Conservation (phyloP, 2,888 invertebrate genomes). For the Malthinus seriepunctatus region DNA sequence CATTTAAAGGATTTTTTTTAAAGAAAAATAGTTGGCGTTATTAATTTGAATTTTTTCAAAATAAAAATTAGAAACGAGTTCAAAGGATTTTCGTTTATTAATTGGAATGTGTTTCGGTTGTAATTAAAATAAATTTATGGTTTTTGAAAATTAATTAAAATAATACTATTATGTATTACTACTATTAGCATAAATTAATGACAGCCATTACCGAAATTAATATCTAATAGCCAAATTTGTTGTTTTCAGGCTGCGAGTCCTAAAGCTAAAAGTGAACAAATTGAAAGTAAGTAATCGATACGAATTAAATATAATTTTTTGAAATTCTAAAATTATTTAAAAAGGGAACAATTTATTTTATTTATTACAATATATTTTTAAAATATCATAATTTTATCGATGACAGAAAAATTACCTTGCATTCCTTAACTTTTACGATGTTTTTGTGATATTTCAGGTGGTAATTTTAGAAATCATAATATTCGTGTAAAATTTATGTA, state of each 20-base stretch:
- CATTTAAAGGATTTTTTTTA: too few species aligned
- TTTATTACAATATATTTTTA: constrained; percentile 1
- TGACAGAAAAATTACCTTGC: constrained; percentile 12
- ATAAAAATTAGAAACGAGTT: background rate
- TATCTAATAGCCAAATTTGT: background rate
- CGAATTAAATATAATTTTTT: too few species aligned
- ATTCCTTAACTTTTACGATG: constrained; percentile 9
- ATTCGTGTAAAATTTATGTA: too few species aligned
- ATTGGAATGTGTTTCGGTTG: constrained; percentile 15
- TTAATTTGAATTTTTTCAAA: background rate
- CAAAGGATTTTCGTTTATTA: background rate
- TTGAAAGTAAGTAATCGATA: constrained; percentile 47
- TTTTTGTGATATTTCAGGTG: constrained; percentile 10
- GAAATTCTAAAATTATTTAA: too few species aligned
- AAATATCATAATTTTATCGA: constrained; percentile 1
- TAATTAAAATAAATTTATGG: too few species aligned
- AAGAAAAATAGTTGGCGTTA: too few species aligned
- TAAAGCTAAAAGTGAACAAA: constrained; percentile 49
- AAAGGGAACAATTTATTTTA: too few species aligned
- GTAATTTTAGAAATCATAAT: constrained; percentile 14
- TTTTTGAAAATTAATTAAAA: too few species aligned
- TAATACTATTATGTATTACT: too few species aligned
- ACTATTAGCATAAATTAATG: too few species aligned
- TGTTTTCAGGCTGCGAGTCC: constrained; percentile 1
- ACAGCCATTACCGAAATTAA: too few species aligned